Evolutionary conservation across 1,140 invertebrate species (phyloP).

Genomic region (Drosophila sp.): DNA sequence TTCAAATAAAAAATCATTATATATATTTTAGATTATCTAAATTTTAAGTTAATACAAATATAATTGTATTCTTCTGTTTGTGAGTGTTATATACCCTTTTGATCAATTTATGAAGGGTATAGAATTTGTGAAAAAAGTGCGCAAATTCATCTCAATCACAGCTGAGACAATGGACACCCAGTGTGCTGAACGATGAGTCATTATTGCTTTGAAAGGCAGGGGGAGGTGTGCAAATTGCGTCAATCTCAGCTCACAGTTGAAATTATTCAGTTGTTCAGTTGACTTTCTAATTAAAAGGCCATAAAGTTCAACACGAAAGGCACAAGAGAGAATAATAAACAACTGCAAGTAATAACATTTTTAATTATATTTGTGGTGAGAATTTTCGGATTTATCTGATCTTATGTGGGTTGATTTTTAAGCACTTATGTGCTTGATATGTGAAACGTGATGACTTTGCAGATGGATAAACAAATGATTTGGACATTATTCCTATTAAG

Average conservation of each 20-base stretch:
- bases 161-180: constrained; percentile 27
- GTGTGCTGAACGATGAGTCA: constrained; percentile 48
- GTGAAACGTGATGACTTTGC: constrained; percentile 39
- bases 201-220: not conserved
- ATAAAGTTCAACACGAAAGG: constrained; percentile 38
- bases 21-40: too few species aligned
- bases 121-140: constrained; percentile 28
- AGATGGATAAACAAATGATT: constrained; percentile 13
- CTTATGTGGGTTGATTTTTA: constrained; percentile 32
- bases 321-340: constrained; percentile 53
- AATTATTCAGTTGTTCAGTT: constrained; percentile 34
- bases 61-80: not conserved
- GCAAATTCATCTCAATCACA: constrained; percentile 58
- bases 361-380: constrained; percentile 59
- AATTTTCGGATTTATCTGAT: constrained; percentile 34
- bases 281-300: constrained; percentile 62
- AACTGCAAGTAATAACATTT: constrained; percentile 45
- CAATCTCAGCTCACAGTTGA: constrained; percentile 57
- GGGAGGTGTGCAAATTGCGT: constrained; percentile 29
- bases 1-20: too few species aligned
- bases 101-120: not conserved
- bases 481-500: not conserved
- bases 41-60: not conserved
- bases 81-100: not conserved
- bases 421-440: constrained; percentile 14